phyloP scores from a whole-genome alignment of 2,113 vertebrate species.

The Mirounga angustirostris region DNA sequence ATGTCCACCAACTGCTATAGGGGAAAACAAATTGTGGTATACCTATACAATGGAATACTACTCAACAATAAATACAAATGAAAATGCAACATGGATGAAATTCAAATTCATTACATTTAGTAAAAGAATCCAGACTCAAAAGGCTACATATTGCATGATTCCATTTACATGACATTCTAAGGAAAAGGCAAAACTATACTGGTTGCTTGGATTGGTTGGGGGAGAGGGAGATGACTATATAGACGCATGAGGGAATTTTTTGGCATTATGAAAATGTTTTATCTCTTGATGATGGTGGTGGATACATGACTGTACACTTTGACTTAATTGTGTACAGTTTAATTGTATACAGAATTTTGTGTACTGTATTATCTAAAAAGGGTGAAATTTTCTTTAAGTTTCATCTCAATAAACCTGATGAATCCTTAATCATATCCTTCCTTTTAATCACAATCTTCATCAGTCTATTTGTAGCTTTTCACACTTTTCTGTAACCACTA shows the following conservation, averaged over 20 bases:
- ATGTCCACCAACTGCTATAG: not conserved
- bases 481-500: not conserved
- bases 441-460: not conserved
- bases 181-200: not conserved
- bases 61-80: not conserved
- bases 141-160: not conserved
- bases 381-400: not conserved
- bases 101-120: not conserved
- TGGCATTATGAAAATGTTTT: conserved; percentile 9
- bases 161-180: not conserved
- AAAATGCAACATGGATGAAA: not conserved
- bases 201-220: not conserved
- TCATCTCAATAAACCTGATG: not conserved
- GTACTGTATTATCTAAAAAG: not conserved
- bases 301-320: not conserved
- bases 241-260: not conserved
- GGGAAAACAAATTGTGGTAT: not conserved
- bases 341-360: not conserved
- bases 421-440: not conserved
- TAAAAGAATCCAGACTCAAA: not conserved
- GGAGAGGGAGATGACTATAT: not conserved
- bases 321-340: not conserved
- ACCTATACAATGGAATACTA: not conserved
- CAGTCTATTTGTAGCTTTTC: not conserved
- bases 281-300: not conserved